A percentile compares a stretch with the other conserved stretches of the same genome.
phyloP scores from a whole-genome alignment of 1,140 invertebrate genomes.

The Drosophila pseudoobscura region DNA sequence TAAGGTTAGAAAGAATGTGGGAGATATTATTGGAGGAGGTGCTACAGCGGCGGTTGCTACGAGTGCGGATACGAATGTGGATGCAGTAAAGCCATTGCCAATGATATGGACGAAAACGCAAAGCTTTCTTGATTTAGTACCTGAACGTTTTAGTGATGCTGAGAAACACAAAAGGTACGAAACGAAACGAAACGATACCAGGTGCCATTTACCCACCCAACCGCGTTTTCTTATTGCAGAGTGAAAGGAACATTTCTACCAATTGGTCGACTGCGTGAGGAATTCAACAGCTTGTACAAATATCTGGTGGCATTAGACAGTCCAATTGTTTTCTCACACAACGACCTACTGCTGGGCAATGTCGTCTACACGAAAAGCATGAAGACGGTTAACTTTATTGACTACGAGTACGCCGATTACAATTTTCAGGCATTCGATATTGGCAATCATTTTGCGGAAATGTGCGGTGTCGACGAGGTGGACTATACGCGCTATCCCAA shows the following conservation, averaged over 20 bases:
- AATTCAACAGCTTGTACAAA: constrained; percentile 88
- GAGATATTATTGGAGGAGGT: no score
- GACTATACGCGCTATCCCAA: constrained; percentile 92
- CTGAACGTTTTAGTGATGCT: constrained; percentile 86
- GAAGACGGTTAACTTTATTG: constrained; percentile 94
- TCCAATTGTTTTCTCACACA: constrained; percentile 98
- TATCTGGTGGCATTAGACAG: constrained; percentile 87
- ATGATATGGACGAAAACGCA: constrained; percentile 90
- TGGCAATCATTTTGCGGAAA: constrained; percentile 99
- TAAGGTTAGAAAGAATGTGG: constrained; percentile 75
- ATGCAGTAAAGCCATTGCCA: constrained; percentile 82
- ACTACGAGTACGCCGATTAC: constrained; percentile 97
- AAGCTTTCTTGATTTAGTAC: constrained; percentile 90
- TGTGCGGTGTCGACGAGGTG: constrained; percentile 93
- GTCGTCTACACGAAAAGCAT: constrained; percentile 91
- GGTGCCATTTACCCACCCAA: not conserved
- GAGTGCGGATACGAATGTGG: not conserved
- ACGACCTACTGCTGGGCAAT: constrained; percentile 97
- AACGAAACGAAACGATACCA: not conserved
- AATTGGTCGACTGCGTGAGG: constrained; percentile 87
- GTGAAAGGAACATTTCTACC: constrained; percentile 88
- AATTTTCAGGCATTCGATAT: constrained; percentile 99
- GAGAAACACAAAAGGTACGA: constrained; percentile 87
- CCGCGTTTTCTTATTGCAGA: constrained; percentile 83
- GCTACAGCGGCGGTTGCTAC: no score